phyloP scores from a whole-genome alignment of 2,797 vertebrate species.

The Emydoidea blandingii region DNA sequence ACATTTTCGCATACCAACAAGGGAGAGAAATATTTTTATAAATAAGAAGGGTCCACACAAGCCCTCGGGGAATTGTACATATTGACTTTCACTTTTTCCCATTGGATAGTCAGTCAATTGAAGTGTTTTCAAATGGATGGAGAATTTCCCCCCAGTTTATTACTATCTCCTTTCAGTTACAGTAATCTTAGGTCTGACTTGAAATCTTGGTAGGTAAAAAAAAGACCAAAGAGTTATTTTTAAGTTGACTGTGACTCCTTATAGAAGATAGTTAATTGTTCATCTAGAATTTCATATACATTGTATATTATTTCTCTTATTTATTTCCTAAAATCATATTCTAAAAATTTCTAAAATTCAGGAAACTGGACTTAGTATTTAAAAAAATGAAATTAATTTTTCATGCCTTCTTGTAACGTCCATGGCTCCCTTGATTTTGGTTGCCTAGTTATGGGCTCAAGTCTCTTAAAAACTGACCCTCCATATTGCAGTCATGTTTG shows the following conservation, averaged over 20 bases:
- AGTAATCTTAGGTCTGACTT: too few species aligned
- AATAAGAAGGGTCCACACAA: neutral
- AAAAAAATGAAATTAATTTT: neutral
- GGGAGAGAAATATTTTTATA: neutral
- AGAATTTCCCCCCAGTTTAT: neutral
- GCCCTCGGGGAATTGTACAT: neutral
- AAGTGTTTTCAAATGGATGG: neutral
- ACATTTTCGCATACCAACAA: neutral
- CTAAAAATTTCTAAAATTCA: neutral
- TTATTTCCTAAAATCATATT: neutral
- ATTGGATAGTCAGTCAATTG: neutral
- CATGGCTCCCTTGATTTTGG: neutral
- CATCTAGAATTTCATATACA: neutral
- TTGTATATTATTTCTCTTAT: neutral
- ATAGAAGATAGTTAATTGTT: neutral
- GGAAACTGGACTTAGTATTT: too few species aligned
- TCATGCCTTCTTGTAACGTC: neutral
- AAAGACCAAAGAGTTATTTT: neutral
- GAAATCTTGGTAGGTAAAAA: neutral
- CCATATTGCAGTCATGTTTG: neutral
- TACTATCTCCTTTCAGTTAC: neutral
- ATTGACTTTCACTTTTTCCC: neutral
- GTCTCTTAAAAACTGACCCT: neutral
- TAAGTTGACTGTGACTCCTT: accelerated
- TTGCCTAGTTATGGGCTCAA: neutral